These are phyloP conservation scores for Frankliniella fusca DNA, from an alignment of 2,888 invertebrate genomes.

Conservation along the genomic window DNA sequence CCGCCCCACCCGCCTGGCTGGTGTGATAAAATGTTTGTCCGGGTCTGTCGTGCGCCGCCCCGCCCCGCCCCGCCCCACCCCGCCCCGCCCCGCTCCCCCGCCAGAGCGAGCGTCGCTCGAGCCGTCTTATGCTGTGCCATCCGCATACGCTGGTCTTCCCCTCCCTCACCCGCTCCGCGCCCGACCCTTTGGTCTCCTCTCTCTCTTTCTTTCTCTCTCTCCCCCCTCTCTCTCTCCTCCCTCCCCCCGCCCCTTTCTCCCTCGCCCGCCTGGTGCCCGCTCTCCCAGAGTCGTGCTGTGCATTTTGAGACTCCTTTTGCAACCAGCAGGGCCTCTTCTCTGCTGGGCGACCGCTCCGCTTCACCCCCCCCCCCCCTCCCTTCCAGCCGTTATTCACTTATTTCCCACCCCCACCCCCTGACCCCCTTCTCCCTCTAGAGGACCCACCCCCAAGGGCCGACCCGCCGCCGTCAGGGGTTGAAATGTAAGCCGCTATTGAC, in stretches of 20 bases:
- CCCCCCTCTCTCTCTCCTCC: background rate
- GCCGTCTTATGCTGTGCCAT: background rate
- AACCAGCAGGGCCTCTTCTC: background rate
- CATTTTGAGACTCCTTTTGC: background rate
- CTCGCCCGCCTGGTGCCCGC: background rate
- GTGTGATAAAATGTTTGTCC: too few species aligned
- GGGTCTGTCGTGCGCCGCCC: too few species aligned
- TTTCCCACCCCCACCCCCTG: background rate
- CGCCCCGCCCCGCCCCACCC: background rate
- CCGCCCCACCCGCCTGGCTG: too few species aligned
- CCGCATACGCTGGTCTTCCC: background rate
- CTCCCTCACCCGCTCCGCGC: background rate
- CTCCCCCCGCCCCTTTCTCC: background rate
- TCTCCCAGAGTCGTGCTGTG: background rate
- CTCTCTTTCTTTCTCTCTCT: background rate
- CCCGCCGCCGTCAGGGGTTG: background rate
- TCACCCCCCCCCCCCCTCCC: background rate
- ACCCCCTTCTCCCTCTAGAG: background rate
- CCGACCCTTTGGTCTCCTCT: background rate
- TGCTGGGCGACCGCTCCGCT: background rate
- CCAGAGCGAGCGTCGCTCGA: background rate
- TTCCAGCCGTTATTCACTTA: conserved; percentile 4
- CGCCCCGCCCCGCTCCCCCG: background rate
- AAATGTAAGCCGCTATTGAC: conserved; percentile 18
- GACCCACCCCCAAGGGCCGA: background rate